Evolutionary conservation across 2,888 invertebrate genomes (phyloP).

Genomic region (Mesorhabditis belari): DNA sequence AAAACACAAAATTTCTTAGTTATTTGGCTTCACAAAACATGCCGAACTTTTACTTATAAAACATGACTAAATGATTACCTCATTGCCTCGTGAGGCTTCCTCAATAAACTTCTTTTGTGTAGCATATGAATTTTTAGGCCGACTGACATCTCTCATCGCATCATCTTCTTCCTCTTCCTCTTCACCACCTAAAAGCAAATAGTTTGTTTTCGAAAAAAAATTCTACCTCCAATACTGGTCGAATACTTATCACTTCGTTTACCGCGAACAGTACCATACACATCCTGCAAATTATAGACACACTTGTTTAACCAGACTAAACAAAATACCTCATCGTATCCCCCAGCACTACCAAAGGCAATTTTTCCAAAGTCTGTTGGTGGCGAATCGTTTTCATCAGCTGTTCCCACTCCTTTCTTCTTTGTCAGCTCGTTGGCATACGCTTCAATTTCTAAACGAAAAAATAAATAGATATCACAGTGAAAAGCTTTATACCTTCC

Average conservation of each 20-base stretch:
- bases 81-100: slow-evolving; percentile 36
- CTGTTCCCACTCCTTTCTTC: slow-evolving; percentile 61
- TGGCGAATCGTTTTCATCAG: slow-evolving; percentile 51
- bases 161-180: slow-evolving; percentile 73
- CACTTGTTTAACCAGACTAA: neutral
- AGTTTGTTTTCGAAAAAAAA: too few relatives aligned
- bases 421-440: slow-evolving; percentile 54
- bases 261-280: slow-evolving; percentile 73
- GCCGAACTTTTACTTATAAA: neutral
- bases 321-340: slow-evolving; percentile 68
- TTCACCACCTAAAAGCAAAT: too few relatives aligned
- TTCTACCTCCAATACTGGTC: slow-evolving; percentile 89
- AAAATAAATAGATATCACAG: too few relatives aligned
- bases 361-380: slow-evolving; percentile 58
- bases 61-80: slow-evolving; percentile 8
- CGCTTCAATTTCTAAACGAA: slow-evolving; percentile 54
- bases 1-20: slow-evolving; percentile 8
- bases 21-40: neutral
- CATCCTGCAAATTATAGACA: slow-evolving; percentile 60
- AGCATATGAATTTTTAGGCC: slow-evolving; percentile 24
- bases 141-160: slow-evolving; percentile 20
- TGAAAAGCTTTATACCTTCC: too few relatives aligned
- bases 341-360: slow-evolving; percentile 75
- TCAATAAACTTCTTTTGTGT: slow-evolving; percentile 35
- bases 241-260: slow-evolving; percentile 75